Evolutionary conservation across 2,797 vertebrate species (phyloP), one percentile per base, ranked within the genome.

Genomic region (Danio jaintianensis): DNA sequence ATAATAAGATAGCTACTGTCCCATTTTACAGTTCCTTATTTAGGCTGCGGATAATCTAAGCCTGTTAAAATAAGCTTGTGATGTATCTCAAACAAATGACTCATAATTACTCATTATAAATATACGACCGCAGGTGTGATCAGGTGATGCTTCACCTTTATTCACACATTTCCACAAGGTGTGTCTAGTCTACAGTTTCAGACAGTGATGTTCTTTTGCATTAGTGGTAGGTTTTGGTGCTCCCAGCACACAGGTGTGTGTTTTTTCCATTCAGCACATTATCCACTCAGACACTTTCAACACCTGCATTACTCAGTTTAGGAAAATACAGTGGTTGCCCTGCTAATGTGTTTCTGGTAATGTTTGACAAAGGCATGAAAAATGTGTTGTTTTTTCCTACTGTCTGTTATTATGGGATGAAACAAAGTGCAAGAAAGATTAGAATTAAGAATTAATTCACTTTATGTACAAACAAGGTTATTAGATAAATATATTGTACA

Each of bases 1-100:
- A 74, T 50, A 59, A 42, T 66, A 64, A 82, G 78, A 75, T 75
- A 40, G 36, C 72, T 69, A 73, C 58, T 79, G 45, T 62, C 4
- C 45, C 6, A 13, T 79, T 70, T 62, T 22, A 47, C 10, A 13
- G 16, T 72, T 13, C 13, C 22, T 66, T 67, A 18, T 74, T 61
- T 5, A 5, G 9, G 9, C 42, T 40, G 20, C 4, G 2, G 7
- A 72, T 48, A 58, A 10, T 43, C 38, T 47, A 38, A 20, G 3
- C 42, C 9, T 68, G 11, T 10, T 68, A 11, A 78, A 67, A 67
- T 29, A 47, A 48, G 10, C 22, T 42, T 45, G 20, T 18, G 18
- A 53, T 43, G 55, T 29, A 29, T 43, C 8, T 42, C 11, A 36
- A 62, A 50, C 29, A 61, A 61, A 62, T 70, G 36, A 62, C 36